Evolutionary conservation across 2,797 vertebrate species (phyloP).

Genomic region (Chrysocyon brachyurus): DNA sequence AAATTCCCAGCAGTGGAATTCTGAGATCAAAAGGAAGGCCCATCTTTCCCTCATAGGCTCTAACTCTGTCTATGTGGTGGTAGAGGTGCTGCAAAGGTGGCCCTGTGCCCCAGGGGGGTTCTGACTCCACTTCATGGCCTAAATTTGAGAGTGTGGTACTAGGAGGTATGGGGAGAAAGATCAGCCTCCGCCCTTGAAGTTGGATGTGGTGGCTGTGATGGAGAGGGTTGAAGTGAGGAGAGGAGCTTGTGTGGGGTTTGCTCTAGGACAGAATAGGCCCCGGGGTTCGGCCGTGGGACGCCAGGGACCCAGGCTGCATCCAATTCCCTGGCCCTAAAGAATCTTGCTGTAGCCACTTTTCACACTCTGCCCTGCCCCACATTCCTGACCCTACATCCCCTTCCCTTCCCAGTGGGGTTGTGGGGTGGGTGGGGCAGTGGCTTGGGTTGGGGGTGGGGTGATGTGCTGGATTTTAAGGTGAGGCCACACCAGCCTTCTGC

Average conservation of each 20-base stretch:
- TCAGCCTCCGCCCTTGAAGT: background rate
- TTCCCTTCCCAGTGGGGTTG: background rate
- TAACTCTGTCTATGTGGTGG: background rate
- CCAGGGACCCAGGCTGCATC: background rate
- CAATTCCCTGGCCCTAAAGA: background rate
- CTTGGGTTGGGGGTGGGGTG: constrained; percentile 55
- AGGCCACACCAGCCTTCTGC: background rate
- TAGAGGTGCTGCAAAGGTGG: too few species aligned
- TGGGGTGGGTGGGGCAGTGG: constrained; percentile 51
- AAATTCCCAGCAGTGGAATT: background rate
- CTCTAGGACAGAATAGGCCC: background rate
- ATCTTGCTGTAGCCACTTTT: background rate
- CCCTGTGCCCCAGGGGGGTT: background rate
- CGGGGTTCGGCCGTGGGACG: background rate
- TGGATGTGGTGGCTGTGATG: background rate
- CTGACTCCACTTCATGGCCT: background rate
- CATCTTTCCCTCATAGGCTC: background rate
- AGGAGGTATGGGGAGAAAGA: background rate
- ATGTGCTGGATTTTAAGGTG: constrained; percentile 33
- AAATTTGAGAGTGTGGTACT: background rate
- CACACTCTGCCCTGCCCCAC: constrained; percentile 50
- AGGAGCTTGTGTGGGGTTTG: fast-evolving
- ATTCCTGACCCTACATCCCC: constrained; percentile 53
- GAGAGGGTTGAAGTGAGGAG: background rate
- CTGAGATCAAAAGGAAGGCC: background rate